Evolutionary conservation across 2,797 vertebrate genomes (phyloP), one percentile per base, ranked within the genome.

Genomic region (Microctenopoma steveboyesi): DNA sequence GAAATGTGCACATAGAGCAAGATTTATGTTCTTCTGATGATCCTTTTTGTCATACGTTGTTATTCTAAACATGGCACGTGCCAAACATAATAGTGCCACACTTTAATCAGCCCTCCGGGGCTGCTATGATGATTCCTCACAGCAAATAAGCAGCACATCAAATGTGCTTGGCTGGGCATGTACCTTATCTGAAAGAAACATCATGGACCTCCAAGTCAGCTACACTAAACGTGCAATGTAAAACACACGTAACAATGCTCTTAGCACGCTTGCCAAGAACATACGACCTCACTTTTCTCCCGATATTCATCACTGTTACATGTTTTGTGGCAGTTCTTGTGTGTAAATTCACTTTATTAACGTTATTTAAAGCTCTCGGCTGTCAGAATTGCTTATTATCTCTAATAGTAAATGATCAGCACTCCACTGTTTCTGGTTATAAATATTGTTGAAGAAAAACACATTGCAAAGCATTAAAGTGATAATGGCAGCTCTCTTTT

Each of bases 221-320:
- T 50, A 51, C 58, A 66, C 65, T 76, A 65, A 82, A 66, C 45
- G 39, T 76, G 66, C 74, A 57, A 69, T 72, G 65, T 72, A 45
- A 78, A 90, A 70, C 25, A 65, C 65, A 62, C 65, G 35, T 30
- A 77, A 77, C 64, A 76, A 61, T 30, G 37, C 67, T 69, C 78
- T 81, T 5, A 72, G 37, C 39, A 45, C 7, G 43, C 51, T 55
- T 82, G 68, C 69, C 62, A 87, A 82, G 52, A 83, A 43, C 64
- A 62, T 49, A 30, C 54, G 66, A 48, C 63, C 66, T 53, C 52
- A 66, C 72, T 53, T 57, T 79, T 83, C 74, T 72, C 58, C 73
- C 73, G 89, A 93, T 91, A 88, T 55, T 64, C 72, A 90, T 92
- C 86, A 48, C 46, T 70, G 14, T 81, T 67, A 56, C 39, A 16